Evolutionary conservation across 2,113 vertebrate genomes (phyloP), one percentile per base, ranked within the genome.

Genomic region (Irena cyanogastra): DNA sequence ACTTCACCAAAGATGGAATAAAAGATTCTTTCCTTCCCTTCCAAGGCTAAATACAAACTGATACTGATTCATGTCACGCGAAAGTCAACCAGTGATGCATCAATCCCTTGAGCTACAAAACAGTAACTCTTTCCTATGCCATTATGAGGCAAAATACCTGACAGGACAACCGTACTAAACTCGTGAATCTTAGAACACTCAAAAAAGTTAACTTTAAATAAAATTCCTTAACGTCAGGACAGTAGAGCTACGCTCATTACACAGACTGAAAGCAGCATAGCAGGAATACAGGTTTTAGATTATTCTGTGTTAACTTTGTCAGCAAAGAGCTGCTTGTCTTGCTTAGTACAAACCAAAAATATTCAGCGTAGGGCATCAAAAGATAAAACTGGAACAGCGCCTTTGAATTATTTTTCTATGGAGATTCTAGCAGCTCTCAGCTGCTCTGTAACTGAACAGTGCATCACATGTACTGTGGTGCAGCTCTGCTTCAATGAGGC

Each of bases 401-500:
- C 13, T 82, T 78, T 50, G 42, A 71, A 52, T 56, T 82, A 50
- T 44, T 90, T 63, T 72, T 44, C 64, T 63, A 1, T 11, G 39
- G 11, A 30, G 27, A 59, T 60, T 49, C 11, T 30, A 56, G 50
- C 45, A 78, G 37, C 9, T 14, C 41, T 15, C 35, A 82, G 70
- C 41, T 74, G 65, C 50, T 82, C 44, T 82, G 33, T 54, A 81
- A 84, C 33, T 42, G 35, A 56, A 28, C 1, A 1, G 49, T 24
- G 28, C 13, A 54, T 19, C 50, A 14, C 39, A 50, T 0, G 0
- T 27, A 16, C 31, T 53, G 52, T 11, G 10, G 53, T 41, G 61
- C 26, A 83, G 37, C 19, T 87, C 44, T 85, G 26, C 52, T 56
- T 26, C 82, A 57, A 39, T 50, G 56, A 65, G 10, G 18, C 27